Percentiles rank a stretch among this genome's conserved stretches.
phyloP scores from a whole-genome alignment of 2,113 vertebrate genomes.

The Paraplagusia blochii region DNA sequence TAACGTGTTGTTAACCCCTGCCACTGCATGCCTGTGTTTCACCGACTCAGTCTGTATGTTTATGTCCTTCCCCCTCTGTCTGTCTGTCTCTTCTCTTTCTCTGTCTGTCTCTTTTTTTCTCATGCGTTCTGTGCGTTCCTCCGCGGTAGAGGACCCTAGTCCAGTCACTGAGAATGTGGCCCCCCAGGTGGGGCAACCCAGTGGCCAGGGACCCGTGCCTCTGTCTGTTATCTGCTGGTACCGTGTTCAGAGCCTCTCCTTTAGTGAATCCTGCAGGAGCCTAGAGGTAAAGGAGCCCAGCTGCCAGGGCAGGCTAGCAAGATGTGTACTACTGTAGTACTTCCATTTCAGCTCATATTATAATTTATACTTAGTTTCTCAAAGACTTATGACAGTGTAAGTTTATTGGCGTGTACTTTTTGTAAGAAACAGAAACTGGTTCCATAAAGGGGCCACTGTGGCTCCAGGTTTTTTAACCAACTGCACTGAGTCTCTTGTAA shows the following conservation, averaged over 20 bases:
- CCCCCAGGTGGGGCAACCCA: conserved; percentile 77
- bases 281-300: conserved; percentile 83
- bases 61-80: conserved; percentile 70
- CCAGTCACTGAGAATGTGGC: conserved; percentile 79
- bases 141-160: conserved; percentile 82
- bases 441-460: too few species aligned
- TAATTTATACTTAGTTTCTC: too few species aligned
- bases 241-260: conserved; percentile 83
- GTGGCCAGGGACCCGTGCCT: conserved; percentile 82
- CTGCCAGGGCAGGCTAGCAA: conserved; percentile 54
- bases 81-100: conserved; percentile 49
- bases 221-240: conserved; percentile 84
- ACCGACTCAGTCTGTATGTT: conserved; percentile 73
- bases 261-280: conserved; percentile 85
- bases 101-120: conserved; percentile 44
- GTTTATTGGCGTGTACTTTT: too few species aligned
- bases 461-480: too few species aligned
- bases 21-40: conserved; percentile 69
- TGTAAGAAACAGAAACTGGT: too few species aligned
- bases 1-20: conserved; percentile 55
- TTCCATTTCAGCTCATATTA: too few species aligned
- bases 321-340: not conserved
- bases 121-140: conserved; percentile 65
- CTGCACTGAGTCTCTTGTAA: too few species aligned
- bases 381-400: too few species aligned